Conservation (phyloP, 2,888 invertebrate genomes). For the Cotesia congregata region DNA sequence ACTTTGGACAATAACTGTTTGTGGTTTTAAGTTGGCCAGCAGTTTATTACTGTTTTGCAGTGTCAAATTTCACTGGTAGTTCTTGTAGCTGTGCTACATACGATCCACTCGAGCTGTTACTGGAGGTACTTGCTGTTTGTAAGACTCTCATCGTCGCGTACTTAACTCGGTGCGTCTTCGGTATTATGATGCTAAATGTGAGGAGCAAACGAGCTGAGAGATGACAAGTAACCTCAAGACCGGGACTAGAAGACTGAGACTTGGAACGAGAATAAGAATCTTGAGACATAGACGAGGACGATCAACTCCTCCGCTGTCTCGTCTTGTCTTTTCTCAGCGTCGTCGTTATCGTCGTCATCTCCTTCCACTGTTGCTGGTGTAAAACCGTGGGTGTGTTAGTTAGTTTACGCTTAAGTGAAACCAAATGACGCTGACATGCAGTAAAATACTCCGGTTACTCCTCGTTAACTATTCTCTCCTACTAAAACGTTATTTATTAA, state of each 20-base stretch:
- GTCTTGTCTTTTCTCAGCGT: slow-evolving; percentile 16
- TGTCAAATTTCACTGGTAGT: slow-evolving; percentile 60
- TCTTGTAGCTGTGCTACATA: background rate
- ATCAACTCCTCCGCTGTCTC: slow-evolving; percentile 21
- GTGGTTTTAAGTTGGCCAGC: slow-evolving; percentile 34
- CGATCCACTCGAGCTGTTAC: slow-evolving; percentile 42
- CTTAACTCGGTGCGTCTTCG: background rate
- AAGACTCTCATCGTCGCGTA: background rate
- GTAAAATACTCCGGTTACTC: slow-evolving; percentile 37
- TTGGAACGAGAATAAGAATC: background rate
- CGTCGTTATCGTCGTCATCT: background rate
- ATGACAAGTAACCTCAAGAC: background rate
- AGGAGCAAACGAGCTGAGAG: slow-evolving; percentile 13
- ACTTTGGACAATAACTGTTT: background rate
- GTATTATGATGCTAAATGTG: slow-evolving; percentile 14
- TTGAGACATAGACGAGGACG: slow-evolving; percentile 13
- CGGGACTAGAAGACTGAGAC: background rate
- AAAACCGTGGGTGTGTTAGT: slow-evolving; percentile 15
- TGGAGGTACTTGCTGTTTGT: slow-evolving; percentile 33
- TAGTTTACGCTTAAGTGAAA: slow-evolving; percentile 10
- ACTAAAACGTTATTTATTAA: too few species aligned
- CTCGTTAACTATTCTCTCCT: slow-evolving; percentile 45
- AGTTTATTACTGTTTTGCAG: slow-evolving; percentile 56
- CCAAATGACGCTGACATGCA: slow-evolving; percentile 38
- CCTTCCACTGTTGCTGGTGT: background rate